Conservation (phyloP, 2,888 invertebrate genomes). For the Mythimna albipuncta region DNA sequence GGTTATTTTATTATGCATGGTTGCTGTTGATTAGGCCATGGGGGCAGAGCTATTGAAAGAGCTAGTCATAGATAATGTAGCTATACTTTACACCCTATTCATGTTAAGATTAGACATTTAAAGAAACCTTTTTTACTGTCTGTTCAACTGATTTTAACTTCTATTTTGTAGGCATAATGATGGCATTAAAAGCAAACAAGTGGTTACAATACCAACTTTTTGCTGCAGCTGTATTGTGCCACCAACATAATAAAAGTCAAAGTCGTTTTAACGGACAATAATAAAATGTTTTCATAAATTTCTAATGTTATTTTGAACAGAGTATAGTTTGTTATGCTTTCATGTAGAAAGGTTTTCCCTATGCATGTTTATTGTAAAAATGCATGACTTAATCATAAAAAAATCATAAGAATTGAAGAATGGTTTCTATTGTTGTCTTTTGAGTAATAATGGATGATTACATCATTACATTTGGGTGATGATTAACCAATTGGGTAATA, state of each 20-base stretch:
- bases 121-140: too few species aligned
- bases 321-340: slow-evolving; percentile 1
- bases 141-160: too few species aligned
- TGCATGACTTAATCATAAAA: background rate
- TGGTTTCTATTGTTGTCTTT: background rate
- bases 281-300: too few species aligned
- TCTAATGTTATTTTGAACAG: too few species aligned
- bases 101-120: too few species aligned
- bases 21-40: background rate
- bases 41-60: too few species aligned
- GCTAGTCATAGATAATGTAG: background rate
- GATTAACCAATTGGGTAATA: background rate
- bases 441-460: background rate
- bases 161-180: too few species aligned
- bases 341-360: slow-evolving; percentile 18
- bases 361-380: background rate
- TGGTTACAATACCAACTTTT: too few species aligned
- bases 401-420: background rate
- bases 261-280: too few species aligned
- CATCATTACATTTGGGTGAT: background rate
- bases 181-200: too few species aligned
- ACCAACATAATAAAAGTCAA: too few species aligned
- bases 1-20: background rate
- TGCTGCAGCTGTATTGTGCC: too few species aligned
- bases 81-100: background rate